Percentiles rank a stretch among this genome's conserved stretches.
Conservation (phyloP, 2,113 vertebrate species). For the Rhizomys pruinosus region DNA sequence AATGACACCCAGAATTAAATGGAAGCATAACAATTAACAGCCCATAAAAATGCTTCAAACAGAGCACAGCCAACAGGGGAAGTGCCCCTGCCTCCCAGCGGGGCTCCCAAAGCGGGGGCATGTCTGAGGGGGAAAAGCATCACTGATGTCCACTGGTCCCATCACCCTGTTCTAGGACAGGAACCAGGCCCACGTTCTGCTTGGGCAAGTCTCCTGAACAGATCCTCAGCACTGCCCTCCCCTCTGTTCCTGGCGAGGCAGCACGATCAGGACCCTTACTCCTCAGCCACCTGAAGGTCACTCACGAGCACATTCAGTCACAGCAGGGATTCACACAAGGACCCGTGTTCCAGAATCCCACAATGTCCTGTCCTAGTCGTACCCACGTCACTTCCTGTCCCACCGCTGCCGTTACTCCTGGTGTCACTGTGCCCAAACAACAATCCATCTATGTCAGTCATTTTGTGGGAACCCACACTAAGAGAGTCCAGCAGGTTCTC, state of each 20-base stretch:
- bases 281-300: not conserved
- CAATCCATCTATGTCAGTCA: not conserved
- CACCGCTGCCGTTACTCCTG: not conserved
- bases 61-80: not conserved
- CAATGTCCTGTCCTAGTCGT: not conserved
- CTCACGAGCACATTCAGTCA: not conserved
- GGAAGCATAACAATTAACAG: constrained; percentile 76
- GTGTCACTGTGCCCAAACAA: not conserved
- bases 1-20: constrained; percentile 78
- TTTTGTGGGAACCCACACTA: not conserved
- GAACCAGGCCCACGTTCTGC: too few relatives aligned
- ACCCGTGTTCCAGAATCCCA: not conserved
- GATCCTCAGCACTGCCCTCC: not conserved
- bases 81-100: not conserved
- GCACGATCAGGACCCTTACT: not conserved
- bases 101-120: not conserved
- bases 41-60: constrained; percentile 57
- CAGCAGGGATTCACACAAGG: too few relatives aligned
- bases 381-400: not conserved
- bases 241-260: not conserved
- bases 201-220: fast-evolving
- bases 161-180: not conserved
- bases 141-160: not conserved
- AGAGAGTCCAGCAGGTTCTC: not conserved
- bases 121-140: not conserved